phyloP scores from a whole-genome alignment of 2,113 vertebrate species.

The Microtus pennsylvanicus region DNA sequence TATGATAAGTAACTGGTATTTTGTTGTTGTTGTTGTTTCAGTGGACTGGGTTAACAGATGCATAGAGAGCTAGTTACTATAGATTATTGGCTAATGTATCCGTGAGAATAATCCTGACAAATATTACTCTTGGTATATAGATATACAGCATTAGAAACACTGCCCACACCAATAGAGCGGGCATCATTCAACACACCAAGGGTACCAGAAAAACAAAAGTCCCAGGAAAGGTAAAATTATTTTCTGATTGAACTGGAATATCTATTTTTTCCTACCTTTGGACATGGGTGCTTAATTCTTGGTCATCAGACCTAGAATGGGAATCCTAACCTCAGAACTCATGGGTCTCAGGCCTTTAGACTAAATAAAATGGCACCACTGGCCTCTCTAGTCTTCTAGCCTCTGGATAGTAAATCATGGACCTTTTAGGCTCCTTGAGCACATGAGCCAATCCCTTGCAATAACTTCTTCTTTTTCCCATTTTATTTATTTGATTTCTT shows the following conservation, averaged over 20 bases:
- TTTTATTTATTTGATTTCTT: background rate
- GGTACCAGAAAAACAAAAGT: background rate
- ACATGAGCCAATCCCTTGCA: background rate
- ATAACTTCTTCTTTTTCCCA: background rate
- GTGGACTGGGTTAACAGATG: background rate
- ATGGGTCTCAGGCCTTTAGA: background rate
- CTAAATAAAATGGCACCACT: background rate
- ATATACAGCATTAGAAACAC: background rate
- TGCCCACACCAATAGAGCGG: background rate
- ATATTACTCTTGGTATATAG: background rate
- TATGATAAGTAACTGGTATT: background rate
- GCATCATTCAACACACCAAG: background rate
- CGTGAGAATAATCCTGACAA: background rate
- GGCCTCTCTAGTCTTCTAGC: background rate
- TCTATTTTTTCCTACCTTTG: background rate
- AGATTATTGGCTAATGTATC: background rate
- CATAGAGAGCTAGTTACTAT: background rate
- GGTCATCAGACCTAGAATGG: background rate
- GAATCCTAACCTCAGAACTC: background rate
- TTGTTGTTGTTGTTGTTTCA: background rate
- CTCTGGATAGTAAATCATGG: background rate
- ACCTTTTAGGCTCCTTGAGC: background rate
- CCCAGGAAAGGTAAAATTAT: background rate
- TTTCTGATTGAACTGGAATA: background rate
- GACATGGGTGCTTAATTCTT: background rate